A percentile compares a stretch with the other conserved stretches of the same genome.
These are phyloP conservation scores for Rafetus swinhoei DNA, from an alignment of 2,113 vertebrate species.

Conservation along the genomic window DNA sequence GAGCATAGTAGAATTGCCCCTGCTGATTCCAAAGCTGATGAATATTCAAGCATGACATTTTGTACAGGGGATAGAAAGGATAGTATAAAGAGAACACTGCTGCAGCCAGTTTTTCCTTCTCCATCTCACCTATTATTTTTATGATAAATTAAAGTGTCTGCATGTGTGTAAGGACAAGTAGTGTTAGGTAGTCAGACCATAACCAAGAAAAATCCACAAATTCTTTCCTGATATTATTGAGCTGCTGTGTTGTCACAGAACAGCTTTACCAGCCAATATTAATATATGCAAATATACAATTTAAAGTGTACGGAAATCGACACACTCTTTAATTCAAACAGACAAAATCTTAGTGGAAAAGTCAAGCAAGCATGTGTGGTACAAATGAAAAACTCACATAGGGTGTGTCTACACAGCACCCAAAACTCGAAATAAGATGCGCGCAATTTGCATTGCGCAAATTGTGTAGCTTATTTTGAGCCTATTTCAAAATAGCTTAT, in stretches of 20 bases:
- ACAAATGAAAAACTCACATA: background rate
- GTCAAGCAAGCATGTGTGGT: background rate
- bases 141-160: background rate
- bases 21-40: background rate
- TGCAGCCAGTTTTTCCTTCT: background rate
- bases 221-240: slow-evolving; percentile 5
- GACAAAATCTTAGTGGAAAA: background rate
- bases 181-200: background rate
- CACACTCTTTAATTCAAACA: accelerated
- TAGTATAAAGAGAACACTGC: background rate
- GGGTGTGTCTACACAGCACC: too few species aligned
- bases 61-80: background rate
- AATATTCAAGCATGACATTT: background rate
- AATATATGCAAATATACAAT: background rate
- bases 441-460: too few species aligned
- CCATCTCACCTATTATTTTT: background rate
- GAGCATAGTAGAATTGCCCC: background rate
- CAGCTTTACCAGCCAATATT: background rate
- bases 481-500: too few species aligned
- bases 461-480: too few species aligned
- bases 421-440: too few species aligned
- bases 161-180: background rate
- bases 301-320: background rate
- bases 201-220: background rate
- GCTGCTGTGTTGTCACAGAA: background rate